Percentiles rank a stretch among this genome's conserved stretches.
These are phyloP conservation scores for Platycheirus rosarum DNA, from an alignment of 2,888 invertebrate species.

Conservation along the genomic window DNA sequence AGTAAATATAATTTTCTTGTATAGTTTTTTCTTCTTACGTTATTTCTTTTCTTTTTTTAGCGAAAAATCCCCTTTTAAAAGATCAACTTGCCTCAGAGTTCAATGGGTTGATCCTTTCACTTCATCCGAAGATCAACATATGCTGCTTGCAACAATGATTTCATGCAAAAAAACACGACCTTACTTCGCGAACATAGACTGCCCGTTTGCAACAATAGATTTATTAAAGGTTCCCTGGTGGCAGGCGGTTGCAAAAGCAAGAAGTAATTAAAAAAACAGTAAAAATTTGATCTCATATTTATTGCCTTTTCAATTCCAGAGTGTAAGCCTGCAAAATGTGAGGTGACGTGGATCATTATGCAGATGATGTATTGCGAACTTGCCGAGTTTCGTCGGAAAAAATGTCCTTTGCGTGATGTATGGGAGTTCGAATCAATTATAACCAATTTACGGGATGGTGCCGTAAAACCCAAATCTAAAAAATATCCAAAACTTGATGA, in stretches of 20 bases:
- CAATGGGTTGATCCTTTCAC: slow-evolving; percentile 53
- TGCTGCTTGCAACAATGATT: slow-evolving; percentile 33
- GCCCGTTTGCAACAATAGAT: neutral
- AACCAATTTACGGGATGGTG: slow-evolving; percentile 72
- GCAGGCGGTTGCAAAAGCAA: slow-evolving; percentile 3
- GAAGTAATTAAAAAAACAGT: slow-evolving; percentile 16
- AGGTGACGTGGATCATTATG: slow-evolving; percentile 79
- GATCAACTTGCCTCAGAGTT: neutral
- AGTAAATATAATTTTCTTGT: slow-evolving; percentile 56
- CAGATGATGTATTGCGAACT: slow-evolving; percentile 78
- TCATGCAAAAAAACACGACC: slow-evolving; percentile 42
- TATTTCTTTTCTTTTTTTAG: slow-evolving; percentile 12
- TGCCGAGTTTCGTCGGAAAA: slow-evolving; percentile 76
- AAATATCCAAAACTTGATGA: neutral
- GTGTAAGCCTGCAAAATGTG: slow-evolving; percentile 76
- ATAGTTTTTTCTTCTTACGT: neutral
- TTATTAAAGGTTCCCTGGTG: slow-evolving; percentile 28
- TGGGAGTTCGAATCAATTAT: slow-evolving; percentile 80
- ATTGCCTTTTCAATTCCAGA: slow-evolving; percentile 60
- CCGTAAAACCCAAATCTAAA: slow-evolving; percentile 10
- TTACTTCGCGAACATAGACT: slow-evolving; percentile 42
- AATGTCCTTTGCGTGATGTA: slow-evolving; percentile 79
- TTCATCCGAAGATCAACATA: slow-evolving; percentile 44
- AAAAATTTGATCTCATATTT: neutral
- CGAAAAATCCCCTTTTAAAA: slow-evolving; percentile 49